Percentiles rank a stretch among this genome's conserved stretches.
phyloP scores from a whole-genome alignment of 1,140 invertebrate species.

The Drosophila yakuba region DNA sequence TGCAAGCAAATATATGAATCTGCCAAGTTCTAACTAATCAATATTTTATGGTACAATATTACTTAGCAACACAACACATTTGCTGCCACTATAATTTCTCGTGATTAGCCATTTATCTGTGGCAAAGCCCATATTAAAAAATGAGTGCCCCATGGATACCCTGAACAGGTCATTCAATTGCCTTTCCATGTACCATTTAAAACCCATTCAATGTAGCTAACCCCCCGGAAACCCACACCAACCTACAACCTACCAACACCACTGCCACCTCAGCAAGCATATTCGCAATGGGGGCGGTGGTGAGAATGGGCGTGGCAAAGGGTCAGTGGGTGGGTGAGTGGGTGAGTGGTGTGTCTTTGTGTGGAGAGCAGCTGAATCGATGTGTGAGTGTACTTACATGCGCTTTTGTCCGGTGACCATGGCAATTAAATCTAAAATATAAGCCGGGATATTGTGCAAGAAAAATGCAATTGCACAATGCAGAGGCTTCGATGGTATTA shows the following conservation, averaged over 20 bases:
- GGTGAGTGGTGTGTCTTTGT: neutral
- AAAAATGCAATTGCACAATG: slow-evolving; percentile 85
- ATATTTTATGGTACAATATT: no score
- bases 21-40: no score
- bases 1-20: no score
- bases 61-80: no score
- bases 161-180: slow-evolving; percentile 55
- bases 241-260: neutral
- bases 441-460: slow-evolving; percentile 87
- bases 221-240: slow-evolving; percentile 52
- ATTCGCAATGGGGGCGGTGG: slow-evolving; percentile 39
- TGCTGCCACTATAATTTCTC: neutral
- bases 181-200: slow-evolving; percentile 79
- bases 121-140: neutral
- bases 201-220: slow-evolving; percentile 68
- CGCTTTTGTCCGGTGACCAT: slow-evolving; percentile 87
- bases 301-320: neutral
- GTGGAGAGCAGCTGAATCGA: slow-evolving; percentile 27
- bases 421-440: slow-evolving; percentile 86
- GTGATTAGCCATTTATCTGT: neutral
- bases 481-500: slow-evolving; percentile 84
- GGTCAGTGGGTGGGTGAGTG: no score
- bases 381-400: slow-evolving; percentile 85
- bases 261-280: slow-evolving; percentile 46
- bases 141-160: slow-evolving; percentile 6